Evolutionary conservation across 1,140 invertebrate species (phyloP), one percentile per base, ranked within the genome.

Genomic region (Drosophila guanche): DNA sequence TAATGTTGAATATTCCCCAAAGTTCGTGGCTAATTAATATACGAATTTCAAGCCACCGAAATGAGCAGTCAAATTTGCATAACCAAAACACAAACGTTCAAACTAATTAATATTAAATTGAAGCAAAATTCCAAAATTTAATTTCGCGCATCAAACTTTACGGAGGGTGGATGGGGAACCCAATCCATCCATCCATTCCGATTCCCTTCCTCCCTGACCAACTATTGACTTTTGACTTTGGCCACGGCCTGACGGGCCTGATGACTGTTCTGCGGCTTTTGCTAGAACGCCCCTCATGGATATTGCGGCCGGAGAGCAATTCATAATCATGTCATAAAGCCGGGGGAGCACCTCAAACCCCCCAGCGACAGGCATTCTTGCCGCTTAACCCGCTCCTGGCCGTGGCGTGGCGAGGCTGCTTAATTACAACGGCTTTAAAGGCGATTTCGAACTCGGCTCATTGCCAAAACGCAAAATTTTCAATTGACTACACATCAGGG

Each of bases 391-490:
- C 10, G 33, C 52, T 65, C 41, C 52, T 58, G 41, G 63, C 65
- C 58, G 63, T 46, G 61, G 55, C 58, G 63, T 46, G 61, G 55
- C 60, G 42, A 85, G 80, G 74, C 66, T 72, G 83, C 83, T 86
- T 86, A 86, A 86, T 86, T 86, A 86, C 83, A 86, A 83, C 61
- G 83, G 83, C 83, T 86, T 86, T 86, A 86, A 86, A 74, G 77
- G 78, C 78, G 83, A 86, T 86, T 88, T 81, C 78, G 62, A 76
- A 83, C 83, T 37, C 33, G 83, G 83, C 78, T 79, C 83, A 83
- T 88, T 83, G 83, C 83, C 78, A 74, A 81, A 88, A 68, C 63
- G 66, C 77, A 81, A 83, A 78, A 88, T 86, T 86, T 85, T 86
- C 83, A 86, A 86, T 86, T 86, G 83, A 86, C 78, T 86, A 76